Evolutionary conservation across 2,797 vertebrate genomes (phyloP), one percentile per base, ranked within the genome.

Genomic region (Syngnathus rostellatus): DNA sequence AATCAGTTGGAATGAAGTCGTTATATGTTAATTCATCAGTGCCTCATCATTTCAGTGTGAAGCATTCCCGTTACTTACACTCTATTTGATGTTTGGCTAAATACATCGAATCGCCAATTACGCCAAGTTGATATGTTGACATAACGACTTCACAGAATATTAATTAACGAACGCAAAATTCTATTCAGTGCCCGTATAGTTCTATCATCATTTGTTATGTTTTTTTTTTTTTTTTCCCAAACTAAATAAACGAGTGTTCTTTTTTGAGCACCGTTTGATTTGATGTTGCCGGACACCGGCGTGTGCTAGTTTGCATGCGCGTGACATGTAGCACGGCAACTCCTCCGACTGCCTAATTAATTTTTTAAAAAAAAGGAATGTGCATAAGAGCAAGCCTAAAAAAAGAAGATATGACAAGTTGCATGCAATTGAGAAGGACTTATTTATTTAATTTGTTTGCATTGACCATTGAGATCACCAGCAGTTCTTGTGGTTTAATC

Each of bases 81-180:
- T 8, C 60, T 25, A 62, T 43, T 62, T 62, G 41, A 40, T 62
- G 16, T 23, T 62, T 60, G 38, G 23, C 60, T 8, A 45, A 62
- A 25, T 62, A 62, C 41, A 62, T 25, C 25, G 16, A 62, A 45
- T 23, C 25, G 39, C 60, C 25, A 62, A 62, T 62, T 62, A 62
- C 16, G 60, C 40, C 40, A 45, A 45, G 60, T 16, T 62, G 41
- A 25, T 45, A 25, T 25, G 40, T 62, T 25, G 41, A 23, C 60
- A 43, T 62, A 21, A 12, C 8, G 60, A 25, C 60, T 62, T 62
- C 40, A 45, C 60, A 45, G 23, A 45, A 45, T 25, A 16, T 45
- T 31, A 25, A 62, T 41, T 62, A 62, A 62, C 45, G 25, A 62
- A 45, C 3, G 2, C 40, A 62, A 43, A 62, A 62, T 62, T 62